These are phyloP conservation scores for Apamea epomidion DNA, from an alignment of 2,888 invertebrate genomes.

Conservation along the genomic window DNA sequence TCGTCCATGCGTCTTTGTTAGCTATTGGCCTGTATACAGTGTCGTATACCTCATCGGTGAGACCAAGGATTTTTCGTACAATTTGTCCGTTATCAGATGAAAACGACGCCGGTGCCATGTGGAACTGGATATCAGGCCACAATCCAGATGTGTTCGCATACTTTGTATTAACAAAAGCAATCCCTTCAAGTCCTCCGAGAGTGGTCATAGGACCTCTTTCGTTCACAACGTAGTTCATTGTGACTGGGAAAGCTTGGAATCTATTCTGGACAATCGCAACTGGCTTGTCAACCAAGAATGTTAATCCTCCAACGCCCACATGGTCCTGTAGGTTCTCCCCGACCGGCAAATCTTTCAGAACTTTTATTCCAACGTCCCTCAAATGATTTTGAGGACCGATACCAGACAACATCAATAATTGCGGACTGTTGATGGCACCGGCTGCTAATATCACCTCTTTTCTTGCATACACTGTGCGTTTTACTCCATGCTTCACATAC, in stretches of 20 bases:
- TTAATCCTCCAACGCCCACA: constrained; percentile 95
- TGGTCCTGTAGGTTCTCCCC: constrained; percentile 97
- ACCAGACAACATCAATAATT: constrained; percentile 97
- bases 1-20: constrained; percentile 95
- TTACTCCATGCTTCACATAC: constrained; percentile 93
- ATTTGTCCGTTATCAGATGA: constrained; percentile 94
- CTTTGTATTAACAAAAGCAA: constrained; percentile 96
- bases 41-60: constrained; percentile 95
- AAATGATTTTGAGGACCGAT: constrained; percentile 94
- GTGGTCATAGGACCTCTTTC: constrained; percentile 96
- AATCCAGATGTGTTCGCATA: constrained; percentile 94
- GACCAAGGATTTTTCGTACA: constrained; percentile 94
- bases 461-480: constrained; percentile 93
- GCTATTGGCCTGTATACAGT: constrained; percentile 95
- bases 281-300: constrained; percentile 95
- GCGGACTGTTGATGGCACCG: constrained; percentile 97
- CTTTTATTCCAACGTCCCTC: constrained; percentile 92
- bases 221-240: constrained; percentile 94
- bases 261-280: constrained; percentile 95
- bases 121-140: constrained; percentile 97
- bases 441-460: constrained; percentile 97
- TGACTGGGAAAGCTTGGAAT: constrained; percentile 94
- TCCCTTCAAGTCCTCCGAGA: constrained; percentile 96
- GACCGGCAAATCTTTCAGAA: constrained; percentile 94
- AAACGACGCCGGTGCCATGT: constrained; percentile 97